A percentile compares a stretch with the other conserved stretches of the same genome.
These are phyloP conservation scores for Coleophora deauratella DNA, from an alignment of 2,888 invertebrate genomes.

Conservation along the genomic window DNA sequence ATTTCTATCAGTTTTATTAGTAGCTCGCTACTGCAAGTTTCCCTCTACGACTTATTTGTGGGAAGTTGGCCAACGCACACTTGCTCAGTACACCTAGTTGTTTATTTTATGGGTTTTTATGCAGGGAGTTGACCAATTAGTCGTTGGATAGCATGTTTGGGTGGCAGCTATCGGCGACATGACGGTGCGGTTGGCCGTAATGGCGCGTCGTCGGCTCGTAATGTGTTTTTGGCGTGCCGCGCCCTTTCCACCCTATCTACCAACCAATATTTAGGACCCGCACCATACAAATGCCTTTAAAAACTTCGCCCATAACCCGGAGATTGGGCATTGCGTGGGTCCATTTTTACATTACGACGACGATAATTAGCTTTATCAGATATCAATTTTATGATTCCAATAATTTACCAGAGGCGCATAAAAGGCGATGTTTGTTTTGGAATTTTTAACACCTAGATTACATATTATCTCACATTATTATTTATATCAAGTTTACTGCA, in stretches of 20 bases:
- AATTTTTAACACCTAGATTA: slow-evolving; percentile 14
- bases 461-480: too few relatives aligned
- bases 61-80: too few relatives aligned
- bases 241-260: slow-evolving; percentile 55
- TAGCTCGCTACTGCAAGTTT: too few relatives aligned
- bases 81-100: slow-evolving; percentile 21
- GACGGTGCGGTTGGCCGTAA: slow-evolving; percentile 65
- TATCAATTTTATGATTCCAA: slow-evolving; percentile 51
- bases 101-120: slow-evolving; percentile 60
- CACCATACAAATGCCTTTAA: slow-evolving; percentile 42
- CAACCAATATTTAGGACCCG: slow-evolving; percentile 54
- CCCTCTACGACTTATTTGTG: too few relatives aligned
- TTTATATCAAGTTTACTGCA: too few relatives aligned
- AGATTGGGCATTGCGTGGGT: slow-evolving; percentile 60
- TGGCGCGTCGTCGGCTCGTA: slow-evolving; percentile 58
- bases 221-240: slow-evolving; percentile 69
- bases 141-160: slow-evolving; percentile 60
- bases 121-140: slow-evolving; percentile 64
- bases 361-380: slow-evolving; percentile 62
- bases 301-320: slow-evolving; percentile 50
- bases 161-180: slow-evolving; percentile 53
- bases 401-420: slow-evolving; percentile 50
- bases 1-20: too few relatives aligned
- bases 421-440: slow-evolving; percentile 37
- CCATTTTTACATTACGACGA: slow-evolving; percentile 52